phyloP scores from a whole-genome alignment of 2,113 vertebrate species.

The Alligator sinensis region DNA sequence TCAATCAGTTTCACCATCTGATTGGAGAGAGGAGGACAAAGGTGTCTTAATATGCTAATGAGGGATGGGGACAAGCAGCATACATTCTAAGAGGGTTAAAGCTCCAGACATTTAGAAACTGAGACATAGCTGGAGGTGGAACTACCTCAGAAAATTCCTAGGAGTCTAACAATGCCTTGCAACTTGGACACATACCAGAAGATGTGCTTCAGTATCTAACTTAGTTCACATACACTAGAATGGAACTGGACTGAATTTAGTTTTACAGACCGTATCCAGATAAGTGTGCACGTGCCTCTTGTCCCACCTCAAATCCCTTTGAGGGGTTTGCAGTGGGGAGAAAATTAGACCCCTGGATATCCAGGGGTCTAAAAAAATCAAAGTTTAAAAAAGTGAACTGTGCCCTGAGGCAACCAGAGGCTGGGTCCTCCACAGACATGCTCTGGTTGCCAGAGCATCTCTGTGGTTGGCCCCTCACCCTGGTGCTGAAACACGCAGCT shows the following conservation, averaged over 20 bases:
- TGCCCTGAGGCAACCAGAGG: no score
- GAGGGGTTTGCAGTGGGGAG: no score
- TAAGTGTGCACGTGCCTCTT: no score
- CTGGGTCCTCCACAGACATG: no score
- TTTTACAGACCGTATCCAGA: not conserved
- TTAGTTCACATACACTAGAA: not conserved
- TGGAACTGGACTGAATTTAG: not conserved
- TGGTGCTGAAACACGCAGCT: no score
- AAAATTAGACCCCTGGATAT: no score
- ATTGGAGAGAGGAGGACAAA: no score
- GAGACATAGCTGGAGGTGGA: not conserved
- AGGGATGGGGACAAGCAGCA: not conserved
- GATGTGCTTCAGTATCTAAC: not conserved
- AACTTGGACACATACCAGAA: not conserved
- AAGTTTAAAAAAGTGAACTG: no score
- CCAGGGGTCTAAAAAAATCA: no score
- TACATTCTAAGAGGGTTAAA: not conserved
- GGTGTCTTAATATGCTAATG: not conserved
- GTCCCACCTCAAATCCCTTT: no score
- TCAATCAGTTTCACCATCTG: not conserved
- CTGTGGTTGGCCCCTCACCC: no score
- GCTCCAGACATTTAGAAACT: not conserved
- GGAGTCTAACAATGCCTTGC: not conserved
- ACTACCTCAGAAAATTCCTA: not conserved
- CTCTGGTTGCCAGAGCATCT: no score